phyloP scores from a whole-genome alignment of 2,797 vertebrate genomes.

The Xiphophorus birchmanni region DNA sequence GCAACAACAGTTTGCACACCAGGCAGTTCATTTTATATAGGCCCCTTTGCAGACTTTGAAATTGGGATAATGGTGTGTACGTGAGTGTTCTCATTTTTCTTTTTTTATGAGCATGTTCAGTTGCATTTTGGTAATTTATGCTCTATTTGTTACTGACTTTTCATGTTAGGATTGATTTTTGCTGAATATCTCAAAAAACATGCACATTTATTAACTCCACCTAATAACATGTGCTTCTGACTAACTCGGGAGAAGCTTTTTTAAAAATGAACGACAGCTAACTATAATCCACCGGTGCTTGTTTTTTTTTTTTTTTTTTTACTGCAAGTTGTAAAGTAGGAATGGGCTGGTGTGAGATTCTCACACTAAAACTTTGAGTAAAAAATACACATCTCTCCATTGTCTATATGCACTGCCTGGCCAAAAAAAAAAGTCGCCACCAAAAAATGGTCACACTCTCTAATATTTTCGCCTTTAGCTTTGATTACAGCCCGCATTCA shows the following conservation, averaged over 20 bases:
- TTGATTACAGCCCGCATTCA: no score
- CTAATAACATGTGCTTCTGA: background rate
- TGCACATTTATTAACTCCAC: background rate
- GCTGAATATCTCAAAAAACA: background rate
- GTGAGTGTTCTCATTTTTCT: background rate
- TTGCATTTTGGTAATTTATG: background rate
- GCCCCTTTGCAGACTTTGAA: background rate
- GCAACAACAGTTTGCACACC: slow-evolving; percentile 2
- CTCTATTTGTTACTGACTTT: background rate
- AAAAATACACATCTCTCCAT: background rate
- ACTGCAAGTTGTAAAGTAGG: background rate
- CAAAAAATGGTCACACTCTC: no score
- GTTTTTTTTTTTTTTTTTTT: background rate
- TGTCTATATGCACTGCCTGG: no score
- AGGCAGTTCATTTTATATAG: background rate
- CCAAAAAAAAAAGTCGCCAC: no score
- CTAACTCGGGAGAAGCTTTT: background rate
- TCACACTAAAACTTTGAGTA: background rate
- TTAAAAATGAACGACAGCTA: background rate
- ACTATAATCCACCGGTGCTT: background rate
- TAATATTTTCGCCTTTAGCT: no score
- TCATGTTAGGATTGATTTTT: background rate
- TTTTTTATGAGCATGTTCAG: background rate
- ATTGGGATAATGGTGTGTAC: background rate
- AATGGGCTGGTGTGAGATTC: background rate